Evolutionary conservation across 2,888 invertebrate genomes (phyloP).

Genomic region (Cephus pulcher): DNA sequence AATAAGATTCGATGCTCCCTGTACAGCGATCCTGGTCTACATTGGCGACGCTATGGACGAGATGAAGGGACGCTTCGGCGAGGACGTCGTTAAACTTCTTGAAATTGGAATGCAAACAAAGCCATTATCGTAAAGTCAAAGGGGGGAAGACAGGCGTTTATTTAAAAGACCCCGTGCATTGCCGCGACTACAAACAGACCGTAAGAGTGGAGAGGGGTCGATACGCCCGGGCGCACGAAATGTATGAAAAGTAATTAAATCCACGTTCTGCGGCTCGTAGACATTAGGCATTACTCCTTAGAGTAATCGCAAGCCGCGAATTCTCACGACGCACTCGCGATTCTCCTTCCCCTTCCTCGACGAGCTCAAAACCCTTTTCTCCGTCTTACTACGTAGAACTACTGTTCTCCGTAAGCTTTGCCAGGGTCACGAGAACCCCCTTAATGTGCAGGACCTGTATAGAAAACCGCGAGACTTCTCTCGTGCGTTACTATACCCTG

Average conservation of each 20-base stretch:
- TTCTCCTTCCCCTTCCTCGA: neutral
- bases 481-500: neutral
- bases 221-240: constrained; percentile 45
- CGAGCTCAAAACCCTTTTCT: neutral
- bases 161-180: constrained; percentile 49
- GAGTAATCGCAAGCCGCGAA: neutral
- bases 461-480: neutral
- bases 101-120: constrained; percentile 61
- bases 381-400: neutral
- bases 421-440: neutral
- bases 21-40: neutral
- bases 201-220: constrained; percentile 42
- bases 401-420: neutral
- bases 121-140: constrained; percentile 60
- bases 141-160: constrained; percentile 53
- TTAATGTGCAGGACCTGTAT: neutral
- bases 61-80: neutral
- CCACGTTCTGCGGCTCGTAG: constrained; percentile 31
- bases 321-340: neutral
- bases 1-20: too few species aligned
- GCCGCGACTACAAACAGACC: constrained; percentile 42
- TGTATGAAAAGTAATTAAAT: constrained; percentile 63
- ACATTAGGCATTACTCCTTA: neutral
- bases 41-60: neutral
- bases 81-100: constrained; percentile 50